Conservation (phyloP, 2,113 vertebrate species). For the Neopipo cinnamomea region DNA sequence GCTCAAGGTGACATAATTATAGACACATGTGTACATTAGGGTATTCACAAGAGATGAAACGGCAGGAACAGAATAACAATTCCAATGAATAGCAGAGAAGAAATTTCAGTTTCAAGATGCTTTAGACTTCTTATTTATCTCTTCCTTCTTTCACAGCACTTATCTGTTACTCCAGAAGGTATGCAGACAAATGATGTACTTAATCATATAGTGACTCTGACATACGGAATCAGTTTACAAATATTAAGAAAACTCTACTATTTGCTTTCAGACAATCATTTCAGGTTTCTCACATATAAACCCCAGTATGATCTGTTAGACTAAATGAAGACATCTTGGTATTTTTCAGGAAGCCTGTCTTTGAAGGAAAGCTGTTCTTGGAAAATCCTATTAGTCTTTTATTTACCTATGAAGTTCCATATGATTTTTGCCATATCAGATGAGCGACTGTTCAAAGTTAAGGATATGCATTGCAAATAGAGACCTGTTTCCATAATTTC, state of each 20-base stretch:
- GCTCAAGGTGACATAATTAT: neutral
- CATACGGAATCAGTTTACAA: neutral
- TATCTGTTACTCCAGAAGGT: neutral
- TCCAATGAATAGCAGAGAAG: neutral
- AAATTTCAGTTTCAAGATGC: neutral
- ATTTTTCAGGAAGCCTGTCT: neutral
- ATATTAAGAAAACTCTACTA: neutral
- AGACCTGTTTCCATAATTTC: neutral
- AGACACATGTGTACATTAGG: neutral
- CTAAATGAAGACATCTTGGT: neutral
- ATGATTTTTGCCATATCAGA: neutral
- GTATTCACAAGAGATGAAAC: neutral
- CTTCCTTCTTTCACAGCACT: neutral
- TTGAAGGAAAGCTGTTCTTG: neutral
- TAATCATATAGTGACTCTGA: neutral
- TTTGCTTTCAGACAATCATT: neutral
- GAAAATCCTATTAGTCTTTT: neutral
- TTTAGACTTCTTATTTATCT: neutral
- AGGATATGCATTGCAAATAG: neutral
- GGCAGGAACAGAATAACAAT: neutral
- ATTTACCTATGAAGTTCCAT: neutral
- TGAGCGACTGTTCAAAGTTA: neutral
- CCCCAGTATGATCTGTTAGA: neutral
- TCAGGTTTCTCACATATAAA: neutral
- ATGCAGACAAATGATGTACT: conserved; percentile 1